These are phyloP conservation scores for Mesocricetus auratus DNA, from an alignment of 2,113 vertebrate genomes.

Conservation along the genomic window DNA sequence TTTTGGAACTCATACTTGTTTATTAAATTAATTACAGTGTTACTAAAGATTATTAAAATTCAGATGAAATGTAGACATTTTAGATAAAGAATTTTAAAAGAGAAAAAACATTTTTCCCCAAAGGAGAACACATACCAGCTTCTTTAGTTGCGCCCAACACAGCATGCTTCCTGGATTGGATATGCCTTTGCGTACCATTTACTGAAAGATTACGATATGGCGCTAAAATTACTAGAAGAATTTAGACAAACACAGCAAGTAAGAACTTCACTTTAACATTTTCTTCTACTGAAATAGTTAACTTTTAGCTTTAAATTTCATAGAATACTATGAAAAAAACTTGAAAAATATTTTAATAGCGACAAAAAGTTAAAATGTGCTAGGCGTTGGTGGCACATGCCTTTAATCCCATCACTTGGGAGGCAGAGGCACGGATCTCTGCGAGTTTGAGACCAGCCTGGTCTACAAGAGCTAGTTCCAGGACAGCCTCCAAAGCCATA, in stretches of 20 bases:
- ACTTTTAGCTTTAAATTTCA: constrained; percentile 23
- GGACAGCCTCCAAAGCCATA: no score
- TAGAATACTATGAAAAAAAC: constrained; percentile 28
- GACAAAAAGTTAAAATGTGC: constrained; percentile 20
- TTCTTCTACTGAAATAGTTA: constrained; percentile 13
- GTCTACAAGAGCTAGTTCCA: no score
- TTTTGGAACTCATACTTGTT: constrained; percentile 29
- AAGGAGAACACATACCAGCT: constrained; percentile 90
- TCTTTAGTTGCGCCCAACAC: constrained; percentile 88
- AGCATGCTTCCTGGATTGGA: constrained; percentile 90
- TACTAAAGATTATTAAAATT: constrained; percentile 37
- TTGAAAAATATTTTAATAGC: constrained; percentile 6
- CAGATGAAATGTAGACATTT: constrained; percentile 36
- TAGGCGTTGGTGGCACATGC: no score
- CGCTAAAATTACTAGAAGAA: constrained; percentile 90
- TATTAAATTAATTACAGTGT: constrained; percentile 12
- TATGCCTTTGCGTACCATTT: constrained; percentile 91
- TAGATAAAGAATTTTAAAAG: constrained; percentile 28
- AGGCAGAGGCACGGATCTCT: no score
- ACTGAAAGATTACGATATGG: constrained; percentile 90
- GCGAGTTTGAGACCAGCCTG: no score
- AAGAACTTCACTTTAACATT: constrained; percentile 65
- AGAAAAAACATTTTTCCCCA: background rate
- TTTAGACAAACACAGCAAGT: constrained; percentile 91
- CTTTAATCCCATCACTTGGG: no score